Evolutionary conservation across 2,113 vertebrate genomes (phyloP), one percentile per base, ranked within the genome.

Genomic region (Notothenia coriiceps): DNA sequence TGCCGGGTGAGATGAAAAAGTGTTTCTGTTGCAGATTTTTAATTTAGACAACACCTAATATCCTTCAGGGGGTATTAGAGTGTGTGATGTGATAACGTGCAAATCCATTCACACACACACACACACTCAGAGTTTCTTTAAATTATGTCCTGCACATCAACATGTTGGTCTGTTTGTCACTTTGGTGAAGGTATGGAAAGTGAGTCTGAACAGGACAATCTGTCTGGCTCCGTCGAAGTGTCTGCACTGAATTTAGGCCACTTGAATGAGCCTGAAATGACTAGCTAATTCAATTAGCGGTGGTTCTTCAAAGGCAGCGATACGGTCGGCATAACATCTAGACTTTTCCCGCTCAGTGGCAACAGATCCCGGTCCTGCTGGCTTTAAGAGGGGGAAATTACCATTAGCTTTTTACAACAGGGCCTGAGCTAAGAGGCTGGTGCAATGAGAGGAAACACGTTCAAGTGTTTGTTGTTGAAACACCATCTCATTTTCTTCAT

Each of bases 21-120:
- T 56, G 61, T 75, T 73, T 85, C 80, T 55, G 29, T 79, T 77
- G 77, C 86, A 89, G 91, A 95, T 95, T 93, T 94, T 90, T 91
- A 91, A 94, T 94, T 95, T 90, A 94, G 89, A 94, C 91, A 90
- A 91, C 89, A 88, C 65, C 70, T 82, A 85, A 84, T 87, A 76
- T 91, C 88, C 87, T 91, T 89, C 79, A 77, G 91, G 85, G 73
- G 74, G 86, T 85, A 84, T 87, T 77, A 86, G 69, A 80, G 65
- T 75, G 74, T 47, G 56, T 57, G 65, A 64, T n/a, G 52, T 71
- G 83, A 89, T 86, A 73, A 83, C 33, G 43, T 11, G 18, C 57
- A 51, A 22, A 46, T 14, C 43, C 20, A 35, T 14, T 35, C 60
- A n/a, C 62, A 63, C 66, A 74, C 47, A 61, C n/a, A 49, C 60